Conservation (phyloP, 1,140 invertebrate genomes). For the Drosophila sp. region DNA sequence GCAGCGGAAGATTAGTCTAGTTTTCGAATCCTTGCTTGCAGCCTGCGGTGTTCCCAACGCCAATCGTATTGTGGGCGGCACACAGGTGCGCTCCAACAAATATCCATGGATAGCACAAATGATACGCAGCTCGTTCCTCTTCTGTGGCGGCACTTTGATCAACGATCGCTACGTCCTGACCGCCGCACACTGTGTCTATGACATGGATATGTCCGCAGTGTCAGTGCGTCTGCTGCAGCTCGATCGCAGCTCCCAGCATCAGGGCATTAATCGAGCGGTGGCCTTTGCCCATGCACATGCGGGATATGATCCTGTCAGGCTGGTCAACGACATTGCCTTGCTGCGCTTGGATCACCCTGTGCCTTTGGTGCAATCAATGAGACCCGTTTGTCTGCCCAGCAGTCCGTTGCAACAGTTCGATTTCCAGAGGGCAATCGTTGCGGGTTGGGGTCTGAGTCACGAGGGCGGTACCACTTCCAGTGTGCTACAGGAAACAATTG, state of each 20-base stretch:
- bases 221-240: slow-evolving; percentile 89
- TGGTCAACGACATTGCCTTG: slow-evolving; percentile 93
- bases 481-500: slow-evolving; percentile 91
- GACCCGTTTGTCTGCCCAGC: slow-evolving; percentile 93
- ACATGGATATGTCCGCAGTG: slow-evolving; percentile 87
- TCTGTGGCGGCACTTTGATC: slow-evolving; percentile 80
- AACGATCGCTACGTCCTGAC: slow-evolving; percentile 85
- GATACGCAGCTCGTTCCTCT: slow-evolving; percentile 60
- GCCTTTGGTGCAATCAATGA: slow-evolving; percentile 90
- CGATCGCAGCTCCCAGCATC: slow-evolving; percentile 86
- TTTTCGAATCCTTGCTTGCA: slow-evolving; percentile 38
- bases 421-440: slow-evolving; percentile 82
- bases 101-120: slow-evolving; percentile 83
- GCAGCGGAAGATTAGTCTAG: slow-evolving; percentile 2
- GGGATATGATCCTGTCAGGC: slow-evolving; percentile 63
- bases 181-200: slow-evolving; percentile 86
- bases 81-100: slow-evolving; percentile 75
- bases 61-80: slow-evolving; percentile 82
- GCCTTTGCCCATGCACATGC: slow-evolving; percentile 61
- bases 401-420: slow-evolving; percentile 67
- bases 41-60: slow-evolving; percentile 80
- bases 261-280: slow-evolving; percentile 63
- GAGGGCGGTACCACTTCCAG: slow-evolving; percentile 94
- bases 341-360: slow-evolving; percentile 87
- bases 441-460: slow-evolving; percentile 94